Base-by-base conservation (phyloP, 2,888 invertebrate species). In the Ophioninae sp. region DNA sequence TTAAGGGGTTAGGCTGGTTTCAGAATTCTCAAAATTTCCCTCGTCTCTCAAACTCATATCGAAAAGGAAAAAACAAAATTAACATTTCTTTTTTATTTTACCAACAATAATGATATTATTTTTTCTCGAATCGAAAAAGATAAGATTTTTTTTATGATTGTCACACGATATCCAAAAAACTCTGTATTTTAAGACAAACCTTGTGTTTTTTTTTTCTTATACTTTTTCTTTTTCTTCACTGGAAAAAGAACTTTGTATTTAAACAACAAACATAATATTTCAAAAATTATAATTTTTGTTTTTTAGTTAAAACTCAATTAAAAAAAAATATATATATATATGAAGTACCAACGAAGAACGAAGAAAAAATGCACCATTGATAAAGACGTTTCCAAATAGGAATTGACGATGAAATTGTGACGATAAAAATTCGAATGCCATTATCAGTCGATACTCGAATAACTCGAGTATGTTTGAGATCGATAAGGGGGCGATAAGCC, bases 401-500 rank as follows among this genome's bases (percentile, higher is more conserved):
- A 51, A 51, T 51, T 51, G 51, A 17, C 51, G 51, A 44, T 44
- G 9, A 2, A 5, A 51, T 51, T 51, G 17, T 2, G 13, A 2
- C 6, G 6, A 17, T 3, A 17, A 51, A 1, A 51, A 51, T 51
- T 13, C 1, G 51, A 13, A 13, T 17, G 17, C 5, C 39, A 2
- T 41, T 77, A n/a, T 75, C 13, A 65, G 37, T 73, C 67, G 6
- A 51, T 51, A 68, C 41, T 76, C 17, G 37, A 13, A 23, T 64
- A 61, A 67, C 17, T 23, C 13, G 30, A 69, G 9, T n/a, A n/a
- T 22, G n/a, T 81, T 75, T 75, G 78, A 74, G 83, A 83, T 87
- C 30, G 30, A 30, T 30, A 30, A 30, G 30, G 30, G 30, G 30
- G 82, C 83, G 85, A 86, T 86, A 88, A 90, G 92, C 94, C 97